Evolutionary conservation across 2,888 invertebrate genomes (phyloP).

Genomic region (Unio delphinus): DNA sequence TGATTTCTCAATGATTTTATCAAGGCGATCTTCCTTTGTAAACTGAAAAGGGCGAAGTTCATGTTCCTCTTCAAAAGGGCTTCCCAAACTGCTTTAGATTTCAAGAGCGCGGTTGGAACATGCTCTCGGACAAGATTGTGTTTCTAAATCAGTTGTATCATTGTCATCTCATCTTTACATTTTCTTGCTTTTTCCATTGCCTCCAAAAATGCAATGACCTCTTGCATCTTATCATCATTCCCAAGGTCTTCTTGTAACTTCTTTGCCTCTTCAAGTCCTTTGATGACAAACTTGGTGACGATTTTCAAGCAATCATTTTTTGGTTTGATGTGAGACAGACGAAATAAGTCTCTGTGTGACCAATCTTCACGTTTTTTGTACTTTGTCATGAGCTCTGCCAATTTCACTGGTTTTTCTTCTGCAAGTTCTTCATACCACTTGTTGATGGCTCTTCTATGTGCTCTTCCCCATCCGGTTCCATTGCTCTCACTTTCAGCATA

Average conservation of each 20-base stretch:
- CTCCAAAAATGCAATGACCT: constrained; percentile 51
- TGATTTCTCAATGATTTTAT: constrained; percentile 33
- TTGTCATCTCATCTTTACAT: constrained; percentile 40
- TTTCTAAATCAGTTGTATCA: constrained; percentile 55
- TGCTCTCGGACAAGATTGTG: constrained; percentile 79
- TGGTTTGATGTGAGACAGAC: constrained; percentile 57
- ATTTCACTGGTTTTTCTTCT: constrained; percentile 64
- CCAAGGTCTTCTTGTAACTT: constrained; percentile 22
- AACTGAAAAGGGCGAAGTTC: constrained; percentile 34
- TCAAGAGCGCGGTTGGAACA: constrained; percentile 80
- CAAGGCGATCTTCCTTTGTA: constrained; percentile 30
- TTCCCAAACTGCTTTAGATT: constrained; percentile 77
- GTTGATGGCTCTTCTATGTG: constrained; percentile 78
- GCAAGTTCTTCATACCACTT: constrained; percentile 77
- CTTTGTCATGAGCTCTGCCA: constrained; percentile 79
- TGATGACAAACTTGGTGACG: constrained; percentile 43
- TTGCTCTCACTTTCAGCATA: constrained; percentile 74
- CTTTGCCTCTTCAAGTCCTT: constrained; percentile 50
- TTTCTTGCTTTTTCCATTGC: constrained; percentile 57
- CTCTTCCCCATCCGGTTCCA: constrained; percentile 76
- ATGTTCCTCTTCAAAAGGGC: constrained; percentile 50
- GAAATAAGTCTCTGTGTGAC: constrained; percentile 81
- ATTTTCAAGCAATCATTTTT: constrained; percentile 31
- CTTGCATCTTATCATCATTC: constrained; percentile 17
- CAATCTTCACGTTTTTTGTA: constrained; percentile 79